Percentiles rank a stretch among this genome's conserved stretches.
Evolutionary conservation across 1,140 invertebrate genomes (phyloP).

Genomic region (Liolophura sinensis): DNA sequence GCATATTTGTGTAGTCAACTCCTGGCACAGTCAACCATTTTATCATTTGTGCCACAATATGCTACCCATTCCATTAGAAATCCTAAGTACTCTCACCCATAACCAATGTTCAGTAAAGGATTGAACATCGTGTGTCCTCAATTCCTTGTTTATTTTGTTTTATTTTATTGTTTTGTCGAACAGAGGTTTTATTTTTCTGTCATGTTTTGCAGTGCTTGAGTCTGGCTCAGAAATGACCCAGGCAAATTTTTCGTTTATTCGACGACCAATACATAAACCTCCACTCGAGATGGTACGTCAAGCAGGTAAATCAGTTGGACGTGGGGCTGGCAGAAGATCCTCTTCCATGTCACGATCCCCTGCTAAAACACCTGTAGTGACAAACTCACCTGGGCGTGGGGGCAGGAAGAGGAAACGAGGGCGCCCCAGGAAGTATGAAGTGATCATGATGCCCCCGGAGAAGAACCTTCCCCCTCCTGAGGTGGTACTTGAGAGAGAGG

Average conservation of each 20-base stretch:
- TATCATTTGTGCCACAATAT: too few species aligned
- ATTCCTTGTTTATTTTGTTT: too few species aligned
- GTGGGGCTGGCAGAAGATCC: neutral
- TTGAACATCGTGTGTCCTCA: too few species aligned
- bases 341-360: too few species aligned
- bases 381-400: constrained; percentile 2
- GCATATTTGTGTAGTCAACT: too few species aligned
- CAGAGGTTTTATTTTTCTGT: neutral
- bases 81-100: too few species aligned
- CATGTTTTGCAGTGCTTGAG: constrained; percentile 21
- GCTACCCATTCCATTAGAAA: too few species aligned
- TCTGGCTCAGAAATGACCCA: constrained; percentile 22
- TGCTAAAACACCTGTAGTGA: neutral
- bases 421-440: neutral
- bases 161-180: neutral
- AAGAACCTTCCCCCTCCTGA: constrained; percentile 22
- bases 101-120: too few species aligned
- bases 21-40: too few species aligned
- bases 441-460: neutral
- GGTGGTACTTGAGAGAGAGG: constrained; percentile 35
- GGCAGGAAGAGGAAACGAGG: neutral
- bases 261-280: constrained; percentile 33
- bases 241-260: constrained; percentile 43
- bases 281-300: constrained; percentile 42
- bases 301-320: constrained; percentile 19